A percentile compares a stretch with the other conserved stretches of the same genome.
phyloP scores from a whole-genome alignment of 2,113 vertebrate genomes.

The Strigops habroptila region DNA sequence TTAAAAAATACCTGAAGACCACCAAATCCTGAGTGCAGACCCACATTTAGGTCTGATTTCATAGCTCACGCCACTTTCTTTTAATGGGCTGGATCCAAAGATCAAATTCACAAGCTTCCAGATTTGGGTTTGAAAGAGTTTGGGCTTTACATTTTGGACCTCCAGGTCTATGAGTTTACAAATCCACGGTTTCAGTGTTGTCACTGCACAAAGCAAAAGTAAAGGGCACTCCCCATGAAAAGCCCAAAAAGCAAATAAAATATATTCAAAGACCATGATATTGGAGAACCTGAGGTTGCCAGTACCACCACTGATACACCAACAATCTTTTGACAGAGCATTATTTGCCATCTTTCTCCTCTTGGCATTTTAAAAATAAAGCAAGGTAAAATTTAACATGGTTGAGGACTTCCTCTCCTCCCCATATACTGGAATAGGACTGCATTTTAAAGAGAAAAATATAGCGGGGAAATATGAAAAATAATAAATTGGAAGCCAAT shows the following conservation, averaged over 20 bases:
- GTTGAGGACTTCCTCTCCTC: neutral
- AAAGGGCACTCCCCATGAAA: neutral
- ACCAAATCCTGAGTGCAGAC: neutral
- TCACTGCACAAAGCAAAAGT: neutral
- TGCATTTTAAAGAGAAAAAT: neutral
- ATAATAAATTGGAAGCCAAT: neutral
- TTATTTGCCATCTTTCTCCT: neutral
- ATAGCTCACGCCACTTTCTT: neutral
- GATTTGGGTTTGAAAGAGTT: neutral
- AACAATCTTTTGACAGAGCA: neutral
- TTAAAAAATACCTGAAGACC: neutral
- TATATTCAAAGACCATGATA: neutral
- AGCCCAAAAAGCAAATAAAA: neutral
- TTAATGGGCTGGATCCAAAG: neutral
- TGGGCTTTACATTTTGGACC: neutral
- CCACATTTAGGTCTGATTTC: neutral
- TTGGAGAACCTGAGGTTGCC: neutral
- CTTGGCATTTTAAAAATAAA: neutral
- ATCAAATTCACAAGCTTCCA: neutral
- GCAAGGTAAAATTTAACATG: neutral
- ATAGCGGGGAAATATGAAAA: rapidly evolving
- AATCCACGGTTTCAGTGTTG: neutral
- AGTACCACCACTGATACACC: neutral
- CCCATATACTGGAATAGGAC: rapidly evolving
- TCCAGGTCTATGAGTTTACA: neutral